Evolutionary conservation across 2,797 vertebrate species (phyloP).

Genomic region (Mico argentatus): DNA sequence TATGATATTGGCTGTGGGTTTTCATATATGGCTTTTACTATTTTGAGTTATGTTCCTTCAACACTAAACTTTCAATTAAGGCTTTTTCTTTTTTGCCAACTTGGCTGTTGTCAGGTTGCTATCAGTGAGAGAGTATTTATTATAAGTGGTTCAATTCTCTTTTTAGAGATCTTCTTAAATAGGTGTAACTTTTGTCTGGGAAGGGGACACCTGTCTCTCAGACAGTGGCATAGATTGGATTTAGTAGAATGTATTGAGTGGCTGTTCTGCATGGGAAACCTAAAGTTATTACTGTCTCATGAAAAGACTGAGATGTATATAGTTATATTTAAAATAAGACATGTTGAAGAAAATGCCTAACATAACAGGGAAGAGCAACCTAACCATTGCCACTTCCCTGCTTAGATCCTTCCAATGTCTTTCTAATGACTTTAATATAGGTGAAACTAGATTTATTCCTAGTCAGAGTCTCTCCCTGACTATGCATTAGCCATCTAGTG

Average conservation of each 20-base stretch:
- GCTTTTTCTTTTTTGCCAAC: neutral
- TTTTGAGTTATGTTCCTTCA: neutral
- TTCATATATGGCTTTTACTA: neutral
- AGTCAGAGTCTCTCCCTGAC: neutral
- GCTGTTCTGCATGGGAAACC: neutral
- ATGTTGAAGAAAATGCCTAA: neutral
- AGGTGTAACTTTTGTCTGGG: neutral
- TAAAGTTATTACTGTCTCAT: neutral
- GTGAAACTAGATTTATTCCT: neutral
- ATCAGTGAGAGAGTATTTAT: neutral
- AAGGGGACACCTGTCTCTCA: neutral
- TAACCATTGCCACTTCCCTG: neutral
- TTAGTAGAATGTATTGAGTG: neutral
- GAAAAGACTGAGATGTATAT: neutral
- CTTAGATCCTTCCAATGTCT: neutral
- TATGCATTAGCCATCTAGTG: too few species aligned
- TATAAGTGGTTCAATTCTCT: neutral
- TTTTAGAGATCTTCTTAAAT: neutral
- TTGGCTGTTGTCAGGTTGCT: neutral
- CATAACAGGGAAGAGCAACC: neutral
- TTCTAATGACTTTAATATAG: neutral
- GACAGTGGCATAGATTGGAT: neutral
- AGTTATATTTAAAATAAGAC: neutral
- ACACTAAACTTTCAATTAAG: neutral
- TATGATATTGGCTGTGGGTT: neutral